These are phyloP conservation scores for Bathynomus jamesi DNA, from an alignment of 1,140 invertebrate species.

Conservation along the genomic window DNA sequence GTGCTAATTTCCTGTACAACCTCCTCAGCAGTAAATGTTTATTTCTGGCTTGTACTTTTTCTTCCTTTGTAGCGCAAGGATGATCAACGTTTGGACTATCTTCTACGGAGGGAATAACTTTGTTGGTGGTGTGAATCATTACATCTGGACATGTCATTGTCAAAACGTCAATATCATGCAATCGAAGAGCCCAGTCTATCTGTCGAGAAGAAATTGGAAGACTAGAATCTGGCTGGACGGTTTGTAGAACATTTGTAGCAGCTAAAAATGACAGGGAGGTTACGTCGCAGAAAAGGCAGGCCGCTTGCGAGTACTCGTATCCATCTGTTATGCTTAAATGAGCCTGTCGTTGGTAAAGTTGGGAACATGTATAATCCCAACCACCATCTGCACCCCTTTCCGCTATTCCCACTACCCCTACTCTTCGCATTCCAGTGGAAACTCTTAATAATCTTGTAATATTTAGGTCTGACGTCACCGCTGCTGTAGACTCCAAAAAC, in stretches of 20 bases:
- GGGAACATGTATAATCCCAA: constrained; percentile 28
- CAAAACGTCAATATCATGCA: constrained; percentile 21
- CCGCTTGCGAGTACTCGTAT: constrained; percentile 26
- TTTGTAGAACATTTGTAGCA: constrained; percentile 17
- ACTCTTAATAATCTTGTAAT: constrained; percentile 18
- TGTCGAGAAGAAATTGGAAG: constrained; percentile 15
- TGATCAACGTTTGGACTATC: neutral
- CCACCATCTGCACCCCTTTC: constrained; percentile 29
- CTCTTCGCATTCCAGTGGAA: constrained; percentile 10
- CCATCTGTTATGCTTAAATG: constrained; percentile 20
- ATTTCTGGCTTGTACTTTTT: constrained; percentile 20
- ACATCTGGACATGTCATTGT: constrained; percentile 30
- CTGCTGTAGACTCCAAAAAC: constrained; percentile 18
- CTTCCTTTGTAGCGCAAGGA: constrained; percentile 23
- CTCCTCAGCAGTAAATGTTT: constrained; percentile 16
- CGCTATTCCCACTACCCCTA: constrained; percentile 25
- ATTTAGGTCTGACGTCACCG: constrained; percentile 24
- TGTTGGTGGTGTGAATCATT: constrained; percentile 20
- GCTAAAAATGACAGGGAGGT: constrained; percentile 23
- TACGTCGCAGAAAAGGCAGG: constrained; percentile 34
- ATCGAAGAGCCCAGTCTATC: constrained; percentile 26
- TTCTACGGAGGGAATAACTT: neutral
- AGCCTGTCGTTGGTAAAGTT: constrained; percentile 15
- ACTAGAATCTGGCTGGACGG: constrained; percentile 16
- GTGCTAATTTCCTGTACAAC: constrained; percentile 27